Evolutionary conservation across 2,113 vertebrate species (phyloP), one percentile per base, ranked within the genome.

Genomic region (Rhea pennata): DNA sequence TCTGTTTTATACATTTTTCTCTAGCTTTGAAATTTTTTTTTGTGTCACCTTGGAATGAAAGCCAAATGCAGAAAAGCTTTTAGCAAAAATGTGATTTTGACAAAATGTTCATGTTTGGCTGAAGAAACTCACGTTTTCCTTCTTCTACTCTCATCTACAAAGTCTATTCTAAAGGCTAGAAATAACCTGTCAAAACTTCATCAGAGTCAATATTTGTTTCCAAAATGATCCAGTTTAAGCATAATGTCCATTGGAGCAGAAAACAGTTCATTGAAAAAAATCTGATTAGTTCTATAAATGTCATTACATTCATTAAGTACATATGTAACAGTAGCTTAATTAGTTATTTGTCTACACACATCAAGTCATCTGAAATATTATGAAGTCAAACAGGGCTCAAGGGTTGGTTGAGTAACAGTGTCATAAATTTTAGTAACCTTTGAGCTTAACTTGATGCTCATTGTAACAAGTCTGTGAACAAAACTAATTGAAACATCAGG

Each of bases 351-450:
- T 92, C 95, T 95, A 70, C 48, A 85, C 46, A 89, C 66, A 87
- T 36, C 33, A 77, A 93, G 23, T 84, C 4, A 56, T 74, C 79
- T 87, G 66, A 80, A 94, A 87, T 58, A 72, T 65, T 53, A 81
- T 10, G 24, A 91, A 93, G 56, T 93, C 53, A 91, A 93, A 84
- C 29, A 76, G 33, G 76, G 56, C 76, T 90, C 48, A 84, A 75
- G 56, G 5, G 16, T 48, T 87, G 65, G 29, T 44, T 90, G 72
- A 92, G n/a, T 51, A 95, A 81, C 56, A 72, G 22, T 27, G 42
- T 73, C 70, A 95, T 91, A 82, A 87, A 91, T 91, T 89, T 69
- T 50, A 87, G n/a, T 77, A 91, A 91, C 48, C 40, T 75, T 69
- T 88, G 76, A 62, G 77, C 67, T 64, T 70, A 75, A 72, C 70